Percentiles rank a stretch among this genome's conserved stretches.
These are phyloP conservation scores for Hirtodrosophila alboralis DNA, from an alignment of 2,888 invertebrate species.

Conservation along the genomic window DNA sequence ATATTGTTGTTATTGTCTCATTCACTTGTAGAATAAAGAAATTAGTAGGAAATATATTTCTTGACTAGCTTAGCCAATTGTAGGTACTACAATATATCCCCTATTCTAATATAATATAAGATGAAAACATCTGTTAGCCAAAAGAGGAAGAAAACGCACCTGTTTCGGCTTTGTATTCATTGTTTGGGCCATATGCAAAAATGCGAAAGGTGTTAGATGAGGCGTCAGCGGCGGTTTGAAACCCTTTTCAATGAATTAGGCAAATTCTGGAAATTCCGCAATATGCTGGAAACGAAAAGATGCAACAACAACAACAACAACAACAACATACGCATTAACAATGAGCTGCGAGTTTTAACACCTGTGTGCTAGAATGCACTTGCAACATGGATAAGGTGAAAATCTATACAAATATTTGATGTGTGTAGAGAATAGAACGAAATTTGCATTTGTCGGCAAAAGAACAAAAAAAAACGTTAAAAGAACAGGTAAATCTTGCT, in stretches of 20 bases:
- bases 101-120: conserved; percentile 12
- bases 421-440: conserved; percentile 63
- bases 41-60: too few species aligned
- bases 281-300: conserved; percentile 23
- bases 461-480: conserved; percentile 58
- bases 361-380: conserved; percentile 77
- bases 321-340: conserved; percentile 63
- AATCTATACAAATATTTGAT: conserved; percentile 78
- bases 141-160: conserved; percentile 30
- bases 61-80: conserved; percentile 27
- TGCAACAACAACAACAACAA: conserved; percentile 29
- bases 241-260: conserved; percentile 72
- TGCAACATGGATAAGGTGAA: conserved; percentile 45
- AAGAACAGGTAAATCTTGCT: conserved; percentile 57
- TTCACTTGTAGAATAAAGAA: too few species aligned
- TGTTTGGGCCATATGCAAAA: conserved; percentile 47
- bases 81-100: not conserved
- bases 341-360: conserved; percentile 71
- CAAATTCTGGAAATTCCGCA: conserved; percentile 77
- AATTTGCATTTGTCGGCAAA: conserved; percentile 76
- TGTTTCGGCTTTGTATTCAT: conserved; percentile 27
- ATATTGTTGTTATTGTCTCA: too few species aligned
- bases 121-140: conserved; percentile 20
- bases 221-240: conserved; percentile 32
- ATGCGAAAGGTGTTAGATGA: conserved; percentile 30